Percentiles rank a stretch among this genome's conserved stretches.
phyloP scores from a whole-genome alignment of 2,888 invertebrate species.

The Microctonus aethiopoides region DNA sequence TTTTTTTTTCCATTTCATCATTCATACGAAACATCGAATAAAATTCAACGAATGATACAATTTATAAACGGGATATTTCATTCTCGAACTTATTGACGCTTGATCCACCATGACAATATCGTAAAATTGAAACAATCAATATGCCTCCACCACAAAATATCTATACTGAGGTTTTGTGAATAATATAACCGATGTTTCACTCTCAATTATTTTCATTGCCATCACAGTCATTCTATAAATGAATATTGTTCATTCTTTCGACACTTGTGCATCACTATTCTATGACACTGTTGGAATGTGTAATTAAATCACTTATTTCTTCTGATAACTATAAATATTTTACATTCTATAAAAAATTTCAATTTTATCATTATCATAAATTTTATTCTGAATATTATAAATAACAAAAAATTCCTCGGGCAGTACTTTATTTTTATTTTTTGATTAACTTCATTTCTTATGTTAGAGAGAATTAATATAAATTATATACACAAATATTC shows the following conservation, averaged over 20 bases:
- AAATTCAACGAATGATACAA: neutral
- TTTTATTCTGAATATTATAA: no score
- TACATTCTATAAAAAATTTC: no score
- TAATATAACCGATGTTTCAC: neutral
- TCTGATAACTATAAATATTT: no score
- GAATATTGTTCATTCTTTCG: neutral
- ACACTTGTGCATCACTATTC: no score
- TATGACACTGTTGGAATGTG: no score
- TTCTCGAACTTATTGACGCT: neutral
- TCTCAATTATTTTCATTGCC: neutral
- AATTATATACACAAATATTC: no score
- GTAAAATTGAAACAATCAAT: neutral
- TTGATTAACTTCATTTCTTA: no score
- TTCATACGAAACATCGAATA: neutral
- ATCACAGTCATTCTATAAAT: neutral
- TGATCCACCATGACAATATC: neutral
- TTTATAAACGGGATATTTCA: neutral
- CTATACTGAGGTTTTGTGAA: neutral
- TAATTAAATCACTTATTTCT: no score
- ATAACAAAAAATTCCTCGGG: no score
- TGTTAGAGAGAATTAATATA: no score
- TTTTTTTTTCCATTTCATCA: neutral
- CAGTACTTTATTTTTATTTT: no score
- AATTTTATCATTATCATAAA: no score
- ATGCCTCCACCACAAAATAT: neutral